Conservation (phyloP, 2,888 invertebrate genomes). For the Leptothorax acervorum region DNA sequence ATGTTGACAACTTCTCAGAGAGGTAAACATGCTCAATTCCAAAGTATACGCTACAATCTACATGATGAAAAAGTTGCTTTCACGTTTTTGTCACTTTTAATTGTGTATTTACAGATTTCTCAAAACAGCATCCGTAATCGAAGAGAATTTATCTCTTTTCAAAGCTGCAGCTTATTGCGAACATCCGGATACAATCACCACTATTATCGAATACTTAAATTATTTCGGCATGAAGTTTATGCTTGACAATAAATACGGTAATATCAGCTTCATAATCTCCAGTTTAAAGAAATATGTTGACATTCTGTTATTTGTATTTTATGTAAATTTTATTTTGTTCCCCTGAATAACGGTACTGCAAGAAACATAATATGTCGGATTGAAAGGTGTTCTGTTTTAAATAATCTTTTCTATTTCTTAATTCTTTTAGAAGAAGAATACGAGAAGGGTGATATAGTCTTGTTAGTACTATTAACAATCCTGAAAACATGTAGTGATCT, state of each 20-base stretch:
- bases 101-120: neutral
- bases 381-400: neutral
- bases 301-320: neutral
- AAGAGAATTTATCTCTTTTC: conserved; percentile 12
- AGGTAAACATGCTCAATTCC: neutral
- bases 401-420: neutral
- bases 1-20: neutral
- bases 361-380: neutral
- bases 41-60: no score
- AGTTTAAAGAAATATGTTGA: neutral
- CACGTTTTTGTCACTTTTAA: neutral
- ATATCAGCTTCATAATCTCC: neutral
- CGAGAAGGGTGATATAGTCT: neutral
- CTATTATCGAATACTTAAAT: neutral
- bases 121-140: neutral
- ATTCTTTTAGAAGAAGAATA: conserved; percentile 9
- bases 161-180: neutral
- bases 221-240: neutral
- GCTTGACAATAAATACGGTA: neutral
- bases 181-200: neutral
- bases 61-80: neutral
- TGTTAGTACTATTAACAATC: neutral
- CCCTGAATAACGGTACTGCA: neutral
- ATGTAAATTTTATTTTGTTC: neutral
- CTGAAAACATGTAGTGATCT: neutral